Base-by-base conservation (phyloP, 2,888 invertebrate species). In the Gari tellinella region DNA sequence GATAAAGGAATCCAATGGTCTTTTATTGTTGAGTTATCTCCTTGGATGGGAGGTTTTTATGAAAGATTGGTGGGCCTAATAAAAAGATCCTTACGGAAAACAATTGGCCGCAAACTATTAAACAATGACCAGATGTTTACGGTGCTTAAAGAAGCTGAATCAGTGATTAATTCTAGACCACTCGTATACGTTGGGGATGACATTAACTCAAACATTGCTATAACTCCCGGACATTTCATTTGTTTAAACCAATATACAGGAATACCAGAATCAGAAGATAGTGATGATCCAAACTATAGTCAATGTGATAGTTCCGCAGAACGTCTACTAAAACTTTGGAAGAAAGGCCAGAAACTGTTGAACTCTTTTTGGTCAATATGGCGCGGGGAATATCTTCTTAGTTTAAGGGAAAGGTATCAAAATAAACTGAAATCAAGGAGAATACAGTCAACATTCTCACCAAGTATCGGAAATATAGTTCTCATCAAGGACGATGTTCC, bases 1-100 rank as follows among this genome's bases (percentile, higher is more conserved):
- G 49, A 45, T n/a, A 31, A 31, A 23, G 52, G 56, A 10, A 67
- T 57, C 17, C 56, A 51, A 19, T 72, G 72, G 65, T 31, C 26
- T 0, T 72, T 66, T 43, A 70, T 56, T 10, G 41, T 70, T 23
- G 58, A 75, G 46, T 51, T 62, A n/a, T 57, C 70, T 26, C 70
- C 60, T n/a, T 76, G 67, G 61, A 67, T 63, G 52, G 73, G 63
- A 21, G 73, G 67, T 2, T 73, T 57, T 23, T 67, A 73, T 38
- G 73, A 67, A 55, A 45, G 73, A 31, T 51, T 67, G 25, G 57
- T 73, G 5, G 60, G 67, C n/a, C 26, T 67, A n/a, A 60, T 63
- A 2, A 73, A 73, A 49, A n/a, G 73, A 19, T 45, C 51, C n/a
- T 41, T 73, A 19, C 15, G 57, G 45, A 73, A 73, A 37, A 17